These are phyloP conservation scores for Ornithorhynchus anatinus DNA, from an alignment of 2,113 vertebrate genomes.

Conservation along the genomic window DNA sequence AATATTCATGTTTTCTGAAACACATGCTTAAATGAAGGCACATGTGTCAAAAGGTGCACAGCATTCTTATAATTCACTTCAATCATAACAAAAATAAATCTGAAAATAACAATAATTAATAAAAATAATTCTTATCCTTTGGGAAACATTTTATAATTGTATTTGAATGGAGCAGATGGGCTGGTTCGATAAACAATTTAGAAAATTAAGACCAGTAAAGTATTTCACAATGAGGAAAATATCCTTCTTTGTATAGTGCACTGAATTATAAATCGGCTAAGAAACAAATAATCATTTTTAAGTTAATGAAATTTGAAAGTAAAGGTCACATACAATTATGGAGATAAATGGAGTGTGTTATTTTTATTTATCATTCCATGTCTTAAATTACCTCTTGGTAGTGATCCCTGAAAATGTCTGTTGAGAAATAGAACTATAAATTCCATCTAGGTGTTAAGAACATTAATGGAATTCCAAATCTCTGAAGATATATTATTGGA, in stretches of 20 bases:
- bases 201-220: neutral
- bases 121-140: no score
- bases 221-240: constrained; percentile 12
- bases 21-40: no score
- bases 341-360: constrained; percentile 19
- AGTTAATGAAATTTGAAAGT: constrained; percentile 24
- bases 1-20: no score
- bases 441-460: constrained; percentile 18
- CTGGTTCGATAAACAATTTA: neutral
- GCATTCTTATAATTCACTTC: no score
- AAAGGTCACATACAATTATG: constrained; percentile 27
- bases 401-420: constrained; percentile 37
- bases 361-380: constrained; percentile 53
- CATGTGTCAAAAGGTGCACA: no score
- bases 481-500: constrained; percentile 13
- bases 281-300: constrained; percentile 25
- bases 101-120: no score
- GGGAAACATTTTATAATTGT: no score
- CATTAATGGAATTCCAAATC: constrained; percentile 16
- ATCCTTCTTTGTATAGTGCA: neutral
- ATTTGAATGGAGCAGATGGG: neutral
- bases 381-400: constrained; percentile 39
- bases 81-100: no score
- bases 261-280: neutral
- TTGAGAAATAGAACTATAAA: constrained; percentile 44